Evolutionary conservation across 2,113 vertebrate species (phyloP).

Genomic region (Epinephelus lanceolatus): DNA sequence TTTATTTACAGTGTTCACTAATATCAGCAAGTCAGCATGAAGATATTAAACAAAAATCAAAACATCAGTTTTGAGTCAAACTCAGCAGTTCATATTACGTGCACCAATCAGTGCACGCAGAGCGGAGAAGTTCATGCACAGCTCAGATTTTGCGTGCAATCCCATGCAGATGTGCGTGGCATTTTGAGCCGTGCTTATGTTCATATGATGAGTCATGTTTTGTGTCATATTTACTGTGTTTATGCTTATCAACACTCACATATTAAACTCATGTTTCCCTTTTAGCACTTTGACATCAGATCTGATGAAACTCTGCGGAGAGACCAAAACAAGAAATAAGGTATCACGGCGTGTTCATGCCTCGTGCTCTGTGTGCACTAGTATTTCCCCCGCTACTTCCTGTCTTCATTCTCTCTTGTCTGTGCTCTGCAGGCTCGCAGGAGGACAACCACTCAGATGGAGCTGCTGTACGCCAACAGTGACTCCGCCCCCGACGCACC

Average conservation of each 20-base stretch:
- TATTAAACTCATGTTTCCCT: background rate
- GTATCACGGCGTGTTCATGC: conserved; percentile 75
- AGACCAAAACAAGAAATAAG: conserved; percentile 94
- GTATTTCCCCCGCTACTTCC: background rate
- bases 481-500: conserved; percentile 86
- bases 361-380: too few species aligned
- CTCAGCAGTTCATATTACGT: too few species aligned
- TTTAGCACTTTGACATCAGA: conserved; percentile 90
- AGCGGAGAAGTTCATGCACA: too few species aligned
- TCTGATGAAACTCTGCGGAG: conserved; percentile 94
- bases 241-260: background rate
- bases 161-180: too few species aligned
- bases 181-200: too few species aligned
- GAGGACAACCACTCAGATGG: conserved; percentile 97
- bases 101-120: too few species aligned
- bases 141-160: too few species aligned
- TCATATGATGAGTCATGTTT: background rate
- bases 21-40: too few species aligned
- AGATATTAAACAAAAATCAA: too few species aligned
- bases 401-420: accelerated
- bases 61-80: too few species aligned
- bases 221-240: background rate
- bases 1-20: too few species aligned
- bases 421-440: conserved; percentile 89
- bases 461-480: conserved; percentile 94